A percentile compares a stretch with the other conserved stretches of the same genome.
Evolutionary conservation across 2,113 vertebrate genomes (phyloP).

Genomic region (Sclerurus mexicanus): DNA sequence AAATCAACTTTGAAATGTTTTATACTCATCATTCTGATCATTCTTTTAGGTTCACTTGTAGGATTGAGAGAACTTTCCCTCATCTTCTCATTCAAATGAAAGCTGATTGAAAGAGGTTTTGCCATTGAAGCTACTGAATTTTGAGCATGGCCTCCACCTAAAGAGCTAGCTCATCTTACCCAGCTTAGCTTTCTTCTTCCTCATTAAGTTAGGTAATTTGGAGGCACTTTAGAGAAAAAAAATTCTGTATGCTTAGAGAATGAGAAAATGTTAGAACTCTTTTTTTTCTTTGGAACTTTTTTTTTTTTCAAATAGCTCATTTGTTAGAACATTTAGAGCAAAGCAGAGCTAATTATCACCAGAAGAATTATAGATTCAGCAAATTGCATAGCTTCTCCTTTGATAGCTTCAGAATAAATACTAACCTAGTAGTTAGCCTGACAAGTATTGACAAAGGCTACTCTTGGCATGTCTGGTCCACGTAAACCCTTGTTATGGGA

Average conservation of each 20-base stretch:
- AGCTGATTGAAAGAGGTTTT: neutral
- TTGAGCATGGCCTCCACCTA: neutral
- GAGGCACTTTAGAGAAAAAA: neutral
- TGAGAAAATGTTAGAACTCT: neutral
- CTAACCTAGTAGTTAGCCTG: neutral
- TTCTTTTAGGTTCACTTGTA: neutral
- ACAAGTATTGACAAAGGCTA: neutral
- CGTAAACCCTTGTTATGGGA: neutral
- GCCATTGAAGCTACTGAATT: neutral
- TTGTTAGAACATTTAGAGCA: neutral
- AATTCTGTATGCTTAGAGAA: neutral
- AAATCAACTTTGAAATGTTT: neutral
- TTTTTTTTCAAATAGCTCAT: neutral
- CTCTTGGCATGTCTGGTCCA: neutral
- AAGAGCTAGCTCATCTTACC: neutral
- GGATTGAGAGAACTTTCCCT: neutral
- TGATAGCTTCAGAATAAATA: neutral
- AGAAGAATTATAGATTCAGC: neutral
- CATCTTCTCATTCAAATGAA: neutral
- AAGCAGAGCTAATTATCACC: conserved; percentile 7
- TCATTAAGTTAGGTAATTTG: neutral
- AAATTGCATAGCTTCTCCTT: neutral
- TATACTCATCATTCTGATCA: neutral
- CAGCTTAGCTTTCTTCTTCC: neutral
- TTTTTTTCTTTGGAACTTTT: too few species aligned